Conservation (phyloP, 2,888 invertebrate species). For the Cantharis rufa region DNA sequence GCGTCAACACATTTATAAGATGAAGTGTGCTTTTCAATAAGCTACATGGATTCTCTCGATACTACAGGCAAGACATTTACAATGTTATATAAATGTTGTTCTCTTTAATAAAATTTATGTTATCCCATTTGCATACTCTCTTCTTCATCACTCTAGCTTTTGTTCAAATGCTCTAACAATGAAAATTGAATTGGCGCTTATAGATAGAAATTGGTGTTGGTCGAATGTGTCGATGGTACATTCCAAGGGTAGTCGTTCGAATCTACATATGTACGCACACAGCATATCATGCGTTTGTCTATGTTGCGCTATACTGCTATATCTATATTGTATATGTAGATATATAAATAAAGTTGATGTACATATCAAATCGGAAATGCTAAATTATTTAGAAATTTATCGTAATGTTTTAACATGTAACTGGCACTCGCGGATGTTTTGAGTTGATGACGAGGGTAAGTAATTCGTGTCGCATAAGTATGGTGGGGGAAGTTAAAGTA, state of each 20-base stretch:
- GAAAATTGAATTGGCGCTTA: background rate
- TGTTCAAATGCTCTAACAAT: background rate
- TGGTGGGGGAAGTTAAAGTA: conserved; percentile 18
- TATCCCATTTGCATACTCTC: background rate
- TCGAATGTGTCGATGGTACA: background rate
- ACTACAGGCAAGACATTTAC: background rate
- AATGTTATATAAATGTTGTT: background rate
- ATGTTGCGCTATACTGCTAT: background rate
- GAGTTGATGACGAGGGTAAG: conserved; percentile 32
- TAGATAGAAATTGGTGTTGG: background rate
- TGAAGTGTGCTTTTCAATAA: conserved; percentile 12
- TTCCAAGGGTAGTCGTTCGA: background rate
- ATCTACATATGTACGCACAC: background rate
- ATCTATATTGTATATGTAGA: background rate
- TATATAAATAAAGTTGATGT: background rate
- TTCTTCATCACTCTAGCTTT: background rate
- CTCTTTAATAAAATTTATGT: background rate
- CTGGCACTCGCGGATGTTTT: conserved; percentile 33
- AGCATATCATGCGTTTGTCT: background rate
- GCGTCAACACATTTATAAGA: conserved; percentile 11
- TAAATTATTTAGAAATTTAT: background rate
- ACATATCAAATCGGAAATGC: background rate
- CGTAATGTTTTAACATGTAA: background rate
- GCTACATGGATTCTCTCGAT: conserved; percentile 1
- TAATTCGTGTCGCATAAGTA: conserved; percentile 29